phyloP scores from a whole-genome alignment of 2,113 vertebrate species.

The Seriola rivoliana region DNA sequence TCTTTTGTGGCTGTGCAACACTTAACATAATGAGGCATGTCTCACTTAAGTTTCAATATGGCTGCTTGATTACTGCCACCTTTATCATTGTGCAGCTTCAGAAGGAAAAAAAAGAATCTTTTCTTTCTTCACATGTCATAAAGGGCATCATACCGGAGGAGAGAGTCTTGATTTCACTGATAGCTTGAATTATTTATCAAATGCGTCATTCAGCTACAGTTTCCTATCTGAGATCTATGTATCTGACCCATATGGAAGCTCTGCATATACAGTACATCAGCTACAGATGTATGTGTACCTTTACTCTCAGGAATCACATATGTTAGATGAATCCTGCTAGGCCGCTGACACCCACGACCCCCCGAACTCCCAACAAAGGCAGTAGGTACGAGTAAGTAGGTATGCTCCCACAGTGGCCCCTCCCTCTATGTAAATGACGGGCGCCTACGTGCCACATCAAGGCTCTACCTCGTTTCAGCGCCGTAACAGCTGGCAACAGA shows the following conservation, averaged over 20 bases:
- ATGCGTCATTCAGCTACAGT: conserved; percentile 74
- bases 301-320: conserved; percentile 22
- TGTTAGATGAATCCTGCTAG: conserved; percentile 14
- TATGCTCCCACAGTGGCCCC: conserved; percentile 11
- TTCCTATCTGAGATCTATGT: conserved; percentile 9
- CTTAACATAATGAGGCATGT: conserved; percentile 24
- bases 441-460: conserved; percentile 53
- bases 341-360: conserved; percentile 3
- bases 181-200: conserved; percentile 77
- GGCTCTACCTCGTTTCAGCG: conserved; percentile 51
- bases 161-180: conserved; percentile 60
- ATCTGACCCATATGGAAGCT: conserved; percentile 22
- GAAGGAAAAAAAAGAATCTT: conserved; percentile 56
- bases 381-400: neutral
- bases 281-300: neutral
- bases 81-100: neutral
- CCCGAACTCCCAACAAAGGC: conserved; percentile 11
- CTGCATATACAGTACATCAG: neutral
- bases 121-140: conserved; percentile 80
- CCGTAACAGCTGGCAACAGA: conserved; percentile 78
- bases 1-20: conserved; percentile 43
- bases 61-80: conserved; percentile 11
- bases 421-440: conserved; percentile 45
- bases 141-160: conserved; percentile 70
- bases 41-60: conserved; percentile 8